A percentile compares a stretch with the other conserved stretches of the same genome.
Conservation (phyloP, 2,113 vertebrate species). For the Sander vitreus region DNA sequence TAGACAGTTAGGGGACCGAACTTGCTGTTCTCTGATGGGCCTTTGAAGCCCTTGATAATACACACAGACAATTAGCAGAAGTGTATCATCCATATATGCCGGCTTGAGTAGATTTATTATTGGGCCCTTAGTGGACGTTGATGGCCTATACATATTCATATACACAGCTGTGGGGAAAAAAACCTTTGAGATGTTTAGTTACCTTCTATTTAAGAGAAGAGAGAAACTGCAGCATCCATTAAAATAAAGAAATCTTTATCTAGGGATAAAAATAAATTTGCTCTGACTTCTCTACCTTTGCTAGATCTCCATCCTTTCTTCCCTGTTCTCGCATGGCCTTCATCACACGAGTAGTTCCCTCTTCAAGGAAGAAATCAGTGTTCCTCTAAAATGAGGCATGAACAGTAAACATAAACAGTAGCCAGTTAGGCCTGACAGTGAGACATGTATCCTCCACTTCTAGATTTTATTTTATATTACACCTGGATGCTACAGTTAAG, state of each 20-base stretch:
- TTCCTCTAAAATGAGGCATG: slow-evolving; percentile 92
- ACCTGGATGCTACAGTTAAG: neutral
- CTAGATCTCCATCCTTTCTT: slow-evolving; percentile 63
- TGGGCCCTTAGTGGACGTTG: slow-evolving; percentile 69
- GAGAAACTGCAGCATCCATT: slow-evolving; percentile 46
- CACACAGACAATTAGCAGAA: slow-evolving; percentile 75
- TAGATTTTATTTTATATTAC: neutral
- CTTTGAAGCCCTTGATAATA: slow-evolving; percentile 60
- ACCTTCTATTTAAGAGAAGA: slow-evolving; percentile 40
- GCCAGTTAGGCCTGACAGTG: slow-evolving; percentile 69
- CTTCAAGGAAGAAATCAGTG: slow-evolving; percentile 97
- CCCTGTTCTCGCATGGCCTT: slow-evolving; percentile 79
- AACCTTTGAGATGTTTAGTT: slow-evolving; percentile 60
- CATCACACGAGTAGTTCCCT: slow-evolving; percentile 93
- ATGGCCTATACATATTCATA: slow-evolving; percentile 77
- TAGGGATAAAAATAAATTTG: slow-evolving; percentile 22
- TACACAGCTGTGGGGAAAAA: slow-evolving; percentile 49
- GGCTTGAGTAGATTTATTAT: slow-evolving; percentile 77
- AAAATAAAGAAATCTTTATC: slow-evolving; percentile 26
- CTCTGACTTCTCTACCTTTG: slow-evolving; percentile 51
- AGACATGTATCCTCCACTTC: slow-evolving; percentile 82
- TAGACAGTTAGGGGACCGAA: slow-evolving; percentile 32
- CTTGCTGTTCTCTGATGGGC: slow-evolving; percentile 47
- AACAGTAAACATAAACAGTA: slow-evolving; percentile 88
- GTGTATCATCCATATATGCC: slow-evolving; percentile 50